Evolutionary conservation across 2,888 invertebrate genomes (phyloP), one percentile per base, ranked within the genome.

Genomic region (Drosophila maculinotata): DNA sequence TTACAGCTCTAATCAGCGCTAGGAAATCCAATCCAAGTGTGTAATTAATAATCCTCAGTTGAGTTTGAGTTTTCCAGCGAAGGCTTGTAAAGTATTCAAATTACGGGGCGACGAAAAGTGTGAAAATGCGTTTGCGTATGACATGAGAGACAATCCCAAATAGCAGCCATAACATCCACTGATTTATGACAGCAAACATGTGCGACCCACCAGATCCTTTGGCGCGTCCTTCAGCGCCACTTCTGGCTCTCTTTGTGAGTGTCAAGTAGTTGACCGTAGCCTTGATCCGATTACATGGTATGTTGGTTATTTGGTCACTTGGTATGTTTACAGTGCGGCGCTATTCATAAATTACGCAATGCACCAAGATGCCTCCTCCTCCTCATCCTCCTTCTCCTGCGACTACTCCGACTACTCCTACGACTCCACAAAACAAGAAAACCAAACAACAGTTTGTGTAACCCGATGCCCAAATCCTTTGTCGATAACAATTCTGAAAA

Each of bases 101-200:
- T 84, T 84, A 84, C 83, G 66, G 65, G 80, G 67, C 87, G 85
- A 75, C 70, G 87, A 82, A 76, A 90, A 90, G 90, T 90, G 90
- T 90, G 91, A 90, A 90, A 90, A 90, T 90, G 79, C 85, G 79
- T 78, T 79, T 72, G 20, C 66, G 63, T 69, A 63, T 79, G 87
- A 90, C 90, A 88, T 79, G 87, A 23, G n/a, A 68, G 57, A 88
- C 84, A 56, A 47, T 12, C 30, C 36, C 23, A 36, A 80, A n/a
- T 4, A 81, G 79, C 83, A 79, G 81, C 81, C 89, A 89, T 87
- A 89, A 89, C 87, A 87, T 78, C 69, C 47, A n/a, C 69, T 90
- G 90, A 90, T 90, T 90, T 90, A 90, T 91, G 90, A 90, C 89
- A 79, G 79, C 88, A 91, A 90, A 91, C 91, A 90, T 85, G 90